Base-by-base conservation (phyloP, 2,888 invertebrate genomes). In the Monoplex corrugatus region DNA sequence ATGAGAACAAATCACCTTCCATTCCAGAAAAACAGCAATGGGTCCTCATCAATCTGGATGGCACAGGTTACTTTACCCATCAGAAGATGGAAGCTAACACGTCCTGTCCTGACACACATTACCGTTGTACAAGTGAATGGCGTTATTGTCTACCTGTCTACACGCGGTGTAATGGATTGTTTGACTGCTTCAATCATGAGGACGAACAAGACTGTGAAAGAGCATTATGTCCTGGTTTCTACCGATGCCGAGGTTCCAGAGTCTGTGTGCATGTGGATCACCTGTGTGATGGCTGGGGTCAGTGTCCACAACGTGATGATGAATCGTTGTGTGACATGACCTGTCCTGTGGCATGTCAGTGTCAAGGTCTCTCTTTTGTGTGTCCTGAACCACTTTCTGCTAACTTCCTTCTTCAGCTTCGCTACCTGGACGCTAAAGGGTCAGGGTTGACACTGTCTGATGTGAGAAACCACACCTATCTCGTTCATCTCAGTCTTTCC, bases 111-210 rank as follows among this genome's bases (percentile, higher is more conserved):
- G 78, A 80, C 40, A 80, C 28, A 23, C 78, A 80, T 28, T 80
- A 80, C 28, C 78, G 78, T 43, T 80, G 78, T 80, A 40, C 78
- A 10, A 43, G 78, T 40, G 78, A 80, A 5, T 28, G 23, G 3
- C 40, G 43, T 28, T 23, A 82, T 82, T 87, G 87, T 43, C 82
- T 87, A 28, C 89, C 89, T 23, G 68, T 87, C 28, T 86, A 82
- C 86, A 40, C 80, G n/a, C 89, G 86, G 0, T 87, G 87, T 78
- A 87, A 87, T n/a, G 80, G 57, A 2, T 28, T 80, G 38, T 45
- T 35, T 57, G 87, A 87, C 87, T 87, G 87, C 23, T 32, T 44
- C 5, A 80, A 44, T 13, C 80, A 50, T 35, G 44, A 75, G 72
- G 87, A 87, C 35, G 87, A 87, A 44, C 63, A 38, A 13, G 43